phyloP scores from a whole-genome alignment of 2,888 invertebrate species.

The Macrophya annulata region DNA sequence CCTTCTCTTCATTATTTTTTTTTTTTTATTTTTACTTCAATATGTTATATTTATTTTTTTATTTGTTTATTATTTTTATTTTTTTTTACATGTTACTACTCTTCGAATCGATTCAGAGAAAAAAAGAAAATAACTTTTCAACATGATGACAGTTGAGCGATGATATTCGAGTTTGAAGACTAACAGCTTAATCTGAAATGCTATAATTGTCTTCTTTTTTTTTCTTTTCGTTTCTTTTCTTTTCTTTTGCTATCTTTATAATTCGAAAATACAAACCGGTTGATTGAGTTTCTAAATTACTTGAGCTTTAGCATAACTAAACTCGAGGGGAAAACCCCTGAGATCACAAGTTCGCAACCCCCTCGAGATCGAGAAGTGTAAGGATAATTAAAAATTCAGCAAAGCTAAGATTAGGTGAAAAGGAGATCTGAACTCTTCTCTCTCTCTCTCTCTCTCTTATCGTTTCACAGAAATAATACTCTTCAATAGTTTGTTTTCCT shows the following conservation, averaged over 20 bases:
- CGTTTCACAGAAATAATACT: slow-evolving; percentile 12
- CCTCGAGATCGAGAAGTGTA: neutral
- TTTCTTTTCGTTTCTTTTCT: too few species aligned
- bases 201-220: too few species aligned
- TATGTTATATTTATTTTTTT: neutral
- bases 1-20: neutral
- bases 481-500: neutral
- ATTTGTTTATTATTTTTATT: neutral
- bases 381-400: slow-evolving; percentile 18
- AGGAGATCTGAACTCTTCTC: neutral
- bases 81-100: too few species aligned
- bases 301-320: slow-evolving; percentile 35
- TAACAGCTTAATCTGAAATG: too few species aligned
- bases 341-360: neutral
- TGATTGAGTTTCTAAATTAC: slow-evolving; percentile 44
- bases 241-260: too few species aligned
- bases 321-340: neutral
- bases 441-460: neutral
- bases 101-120: too few species aligned
- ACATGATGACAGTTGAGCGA: too few species aligned
- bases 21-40: neutral
- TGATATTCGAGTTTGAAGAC: neutral
- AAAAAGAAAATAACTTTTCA: too few species aligned
- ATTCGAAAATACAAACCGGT: slow-evolving; percentile 21
- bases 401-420: slow-evolving; percentile 10